Evolutionary conservation across 2,797 vertebrate genomes (phyloP).

Genomic region (Chelonia mydas): DNA sequence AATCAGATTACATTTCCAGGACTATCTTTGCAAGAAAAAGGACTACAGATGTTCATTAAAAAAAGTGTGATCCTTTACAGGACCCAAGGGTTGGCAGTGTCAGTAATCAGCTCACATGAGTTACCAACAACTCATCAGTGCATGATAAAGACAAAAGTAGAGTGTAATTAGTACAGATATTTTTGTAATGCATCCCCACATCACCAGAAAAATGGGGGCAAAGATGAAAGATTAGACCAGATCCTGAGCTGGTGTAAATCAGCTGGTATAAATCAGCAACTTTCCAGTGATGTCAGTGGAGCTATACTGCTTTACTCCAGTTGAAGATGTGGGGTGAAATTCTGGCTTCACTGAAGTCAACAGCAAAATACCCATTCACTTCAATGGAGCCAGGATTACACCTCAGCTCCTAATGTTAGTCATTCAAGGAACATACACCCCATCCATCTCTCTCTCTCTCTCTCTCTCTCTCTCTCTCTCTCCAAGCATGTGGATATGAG

Average conservation of each 20-base stretch:
- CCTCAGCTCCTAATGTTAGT: background rate
- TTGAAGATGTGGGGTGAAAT: background rate
- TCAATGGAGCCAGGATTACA: background rate
- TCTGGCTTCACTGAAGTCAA: background rate
- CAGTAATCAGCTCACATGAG: background rate
- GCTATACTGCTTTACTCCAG: too few relatives aligned
- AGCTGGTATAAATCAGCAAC: background rate
- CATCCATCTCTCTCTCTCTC: too few relatives aligned
- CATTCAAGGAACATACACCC: background rate
- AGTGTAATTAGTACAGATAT: background rate
- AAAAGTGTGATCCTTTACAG: background rate
- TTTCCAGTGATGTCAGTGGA: background rate
- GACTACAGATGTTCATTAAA: background rate
- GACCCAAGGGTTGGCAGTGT: background rate
- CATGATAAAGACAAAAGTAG: background rate
- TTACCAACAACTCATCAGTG: background rate
- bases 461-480: too few relatives aligned
- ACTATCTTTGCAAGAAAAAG: background rate
- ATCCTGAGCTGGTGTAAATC: background rate
- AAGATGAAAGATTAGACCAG: background rate
- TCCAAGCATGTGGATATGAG: background rate
- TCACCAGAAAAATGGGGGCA: background rate
- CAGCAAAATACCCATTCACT: background rate
- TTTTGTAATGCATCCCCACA: background rate
- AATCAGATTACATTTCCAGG: background rate